Conservation (phyloP, 1,140 invertebrate genomes). For the Cydia splendana region DNA sequence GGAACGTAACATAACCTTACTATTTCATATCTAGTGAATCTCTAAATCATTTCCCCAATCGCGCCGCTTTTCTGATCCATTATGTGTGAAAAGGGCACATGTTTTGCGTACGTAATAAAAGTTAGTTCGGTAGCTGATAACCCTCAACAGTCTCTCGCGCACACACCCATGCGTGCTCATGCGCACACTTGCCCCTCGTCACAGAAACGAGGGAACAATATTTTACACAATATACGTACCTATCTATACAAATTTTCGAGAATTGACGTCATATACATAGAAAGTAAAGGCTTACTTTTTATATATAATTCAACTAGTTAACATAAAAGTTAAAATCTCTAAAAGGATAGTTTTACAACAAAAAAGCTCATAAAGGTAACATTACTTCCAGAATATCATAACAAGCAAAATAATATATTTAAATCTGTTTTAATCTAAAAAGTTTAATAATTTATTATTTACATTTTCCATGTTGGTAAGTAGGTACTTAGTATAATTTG, state of each 20-base stretch:
- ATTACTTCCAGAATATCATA: conserved; percentile 40
- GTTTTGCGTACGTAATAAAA: neutral
- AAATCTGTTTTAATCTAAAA: conserved; percentile 39
- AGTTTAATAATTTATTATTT: conserved; percentile 42
- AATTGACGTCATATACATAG: conserved; percentile 73
- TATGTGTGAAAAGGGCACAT: neutral
- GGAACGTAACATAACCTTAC: too few species aligned
- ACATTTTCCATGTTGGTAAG: conserved; percentile 42
- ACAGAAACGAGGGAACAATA: conserved; percentile 42
- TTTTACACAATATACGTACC: conserved; percentile 46
- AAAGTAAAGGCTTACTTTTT: conserved; percentile 56
- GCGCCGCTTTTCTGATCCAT: neutral
- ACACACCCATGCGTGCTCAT: conserved; percentile 61
- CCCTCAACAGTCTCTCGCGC: conserved; percentile 61
- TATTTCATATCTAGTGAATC: too few species aligned
- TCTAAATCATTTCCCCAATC: too few species aligned
- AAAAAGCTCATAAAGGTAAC: conserved; percentile 25
- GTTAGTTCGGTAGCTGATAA: neutral
- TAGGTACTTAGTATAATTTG: conserved; percentile 43
- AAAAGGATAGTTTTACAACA: conserved; percentile 27
- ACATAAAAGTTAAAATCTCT: conserved; percentile 37
- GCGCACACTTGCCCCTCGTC: conserved; percentile 54
- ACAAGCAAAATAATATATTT: conserved; percentile 44
- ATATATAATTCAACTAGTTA: conserved; percentile 61
- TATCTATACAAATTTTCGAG: conserved; percentile 58